A percentile compares a stretch with the other conserved stretches of the same genome.
Conservation (phyloP, 2,797 vertebrate genomes). For the Scleropages formosus region DNA sequence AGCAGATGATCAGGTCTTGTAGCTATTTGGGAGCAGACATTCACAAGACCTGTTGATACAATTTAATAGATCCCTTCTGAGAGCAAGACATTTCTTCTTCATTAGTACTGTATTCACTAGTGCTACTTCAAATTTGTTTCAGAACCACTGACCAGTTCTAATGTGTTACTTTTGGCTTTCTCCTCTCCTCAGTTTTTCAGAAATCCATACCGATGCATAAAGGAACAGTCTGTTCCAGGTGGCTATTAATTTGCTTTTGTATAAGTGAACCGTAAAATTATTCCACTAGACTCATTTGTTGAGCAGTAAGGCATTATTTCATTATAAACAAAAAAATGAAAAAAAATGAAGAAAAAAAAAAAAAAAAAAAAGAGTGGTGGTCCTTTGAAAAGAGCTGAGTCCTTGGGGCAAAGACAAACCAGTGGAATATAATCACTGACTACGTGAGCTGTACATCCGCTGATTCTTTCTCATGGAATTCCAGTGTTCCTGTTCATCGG, state of each 20-base stretch:
- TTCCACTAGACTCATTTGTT: slow-evolving; percentile 51
- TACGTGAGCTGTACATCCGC: neutral
- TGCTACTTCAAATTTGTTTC: slow-evolving; percentile 40
- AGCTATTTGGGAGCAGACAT: too few species aligned
- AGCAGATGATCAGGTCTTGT: too few species aligned
- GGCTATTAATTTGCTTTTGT: slow-evolving; percentile 37
- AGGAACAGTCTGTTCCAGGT: slow-evolving; percentile 37
- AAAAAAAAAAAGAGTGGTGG: slow-evolving; percentile 36
- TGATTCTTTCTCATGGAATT: neutral
- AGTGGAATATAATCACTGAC: neutral
- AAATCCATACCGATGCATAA: slow-evolving; percentile 39
- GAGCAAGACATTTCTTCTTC: slow-evolving; percentile 18
- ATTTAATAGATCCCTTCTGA: slow-evolving; percentile 19
- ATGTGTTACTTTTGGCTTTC: neutral
- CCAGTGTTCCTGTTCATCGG: neutral
- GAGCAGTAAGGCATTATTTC: slow-evolving; percentile 55
- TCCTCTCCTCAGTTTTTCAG: neutral
- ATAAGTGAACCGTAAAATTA: slow-evolving; percentile 49
- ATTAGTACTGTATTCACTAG: neutral
- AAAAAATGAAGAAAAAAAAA: too few species aligned
- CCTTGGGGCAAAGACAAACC: neutral
- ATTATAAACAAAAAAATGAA: slow-evolving; percentile 47
- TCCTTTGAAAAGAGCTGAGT: slow-evolving; percentile 33
- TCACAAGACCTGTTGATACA: too few species aligned
- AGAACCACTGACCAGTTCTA: slow-evolving; percentile 30